phyloP scores from a whole-genome alignment of 2,888 invertebrate genomes.

The Coelopa pilipes region DNA sequence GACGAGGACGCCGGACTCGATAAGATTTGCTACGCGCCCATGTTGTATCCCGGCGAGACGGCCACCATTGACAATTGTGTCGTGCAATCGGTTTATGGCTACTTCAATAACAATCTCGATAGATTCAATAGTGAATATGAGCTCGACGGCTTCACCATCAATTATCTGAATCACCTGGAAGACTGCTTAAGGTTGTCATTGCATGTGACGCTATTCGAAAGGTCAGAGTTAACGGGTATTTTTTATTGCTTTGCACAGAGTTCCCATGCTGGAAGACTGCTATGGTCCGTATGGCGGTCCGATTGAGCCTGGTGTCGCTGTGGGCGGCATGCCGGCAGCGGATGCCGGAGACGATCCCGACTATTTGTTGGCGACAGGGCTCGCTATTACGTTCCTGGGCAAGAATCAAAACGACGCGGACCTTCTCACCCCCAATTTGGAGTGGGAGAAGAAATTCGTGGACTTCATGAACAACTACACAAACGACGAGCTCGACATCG shows the following conservation, averaged over 20 bases:
- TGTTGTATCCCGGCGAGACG: constrained; percentile 73
- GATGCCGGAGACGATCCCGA: constrained; percentile 67
- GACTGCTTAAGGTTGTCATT: constrained; percentile 61
- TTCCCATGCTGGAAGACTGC: constrained; percentile 74
- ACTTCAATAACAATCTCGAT: constrained; percentile 74
- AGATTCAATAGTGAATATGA: constrained; percentile 66
- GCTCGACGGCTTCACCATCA: constrained; percentile 66
- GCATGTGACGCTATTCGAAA: not conserved
- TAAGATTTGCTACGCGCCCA: constrained; percentile 87
- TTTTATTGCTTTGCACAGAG: constrained; percentile 64
- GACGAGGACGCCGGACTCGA: constrained; percentile 70
- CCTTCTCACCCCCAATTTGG: constrained; percentile 71
- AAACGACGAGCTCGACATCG: constrained; percentile 72
- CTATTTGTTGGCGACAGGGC: constrained; percentile 73
- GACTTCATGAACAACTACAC: constrained; percentile 73
- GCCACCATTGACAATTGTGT: constrained; percentile 75
- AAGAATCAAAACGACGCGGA: constrained; percentile 74
- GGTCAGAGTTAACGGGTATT: not conserved
- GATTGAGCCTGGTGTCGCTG: constrained; percentile 82
- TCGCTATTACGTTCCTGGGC: constrained; percentile 83
- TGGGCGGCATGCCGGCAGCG: constrained; percentile 80
- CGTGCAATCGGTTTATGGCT: constrained; percentile 84
- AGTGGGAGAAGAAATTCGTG: constrained; percentile 82
- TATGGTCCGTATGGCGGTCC: constrained; percentile 89
- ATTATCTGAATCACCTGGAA: constrained; percentile 61